Percentiles rank a stretch among this genome's conserved stretches.
phyloP scores from a whole-genome alignment of 2,888 invertebrate genomes.

The Drosophila dives region DNA sequence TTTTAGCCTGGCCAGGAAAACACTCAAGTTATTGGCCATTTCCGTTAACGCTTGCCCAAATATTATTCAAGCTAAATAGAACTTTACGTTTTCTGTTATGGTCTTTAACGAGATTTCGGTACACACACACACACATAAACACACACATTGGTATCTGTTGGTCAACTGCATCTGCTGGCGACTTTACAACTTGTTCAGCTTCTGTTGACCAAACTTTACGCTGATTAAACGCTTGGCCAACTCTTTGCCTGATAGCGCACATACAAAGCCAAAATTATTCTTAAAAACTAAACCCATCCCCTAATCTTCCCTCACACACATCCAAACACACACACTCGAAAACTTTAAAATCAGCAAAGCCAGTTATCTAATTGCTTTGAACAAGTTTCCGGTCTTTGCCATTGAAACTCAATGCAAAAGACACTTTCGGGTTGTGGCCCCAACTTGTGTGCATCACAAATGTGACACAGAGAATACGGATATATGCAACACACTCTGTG shows the following conservation, averaged over 20 bases:
- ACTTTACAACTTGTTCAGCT: slow-evolving; percentile 59
- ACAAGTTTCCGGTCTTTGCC: slow-evolving; percentile 67
- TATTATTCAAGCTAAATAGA: slow-evolving; percentile 75
- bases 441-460: slow-evolving; percentile 48
- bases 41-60: slow-evolving; percentile 78
- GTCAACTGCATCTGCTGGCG: slow-evolving; percentile 55
- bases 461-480: slow-evolving; percentile 30
- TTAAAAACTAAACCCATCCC: slow-evolving; percentile 1
- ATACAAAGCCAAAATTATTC: slow-evolving; percentile 38
- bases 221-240: slow-evolving; percentile 73
- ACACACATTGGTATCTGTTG: slow-evolving; percentile 27
- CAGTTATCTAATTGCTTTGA: slow-evolving; percentile 79
- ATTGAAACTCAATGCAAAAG: slow-evolving; percentile 72
- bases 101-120: slow-evolving; percentile 67
- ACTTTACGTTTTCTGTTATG: slow-evolving; percentile 40
- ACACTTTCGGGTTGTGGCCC: slow-evolving; percentile 63
- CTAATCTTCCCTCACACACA: not conserved
- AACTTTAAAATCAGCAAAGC: slow-evolving; percentile 73
- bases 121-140: not conserved
- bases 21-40: slow-evolving; percentile 77
- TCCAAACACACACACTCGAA: slow-evolving; percentile 8
- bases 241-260: slow-evolving; percentile 41
- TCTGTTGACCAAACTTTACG: slow-evolving; percentile 54
- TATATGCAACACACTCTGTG: slow-evolving; percentile 23
- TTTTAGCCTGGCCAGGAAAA: slow-evolving; percentile 57